Conservation (phyloP, 2,113 vertebrate genomes). For the Girardinichthys multiradiatus region DNA sequence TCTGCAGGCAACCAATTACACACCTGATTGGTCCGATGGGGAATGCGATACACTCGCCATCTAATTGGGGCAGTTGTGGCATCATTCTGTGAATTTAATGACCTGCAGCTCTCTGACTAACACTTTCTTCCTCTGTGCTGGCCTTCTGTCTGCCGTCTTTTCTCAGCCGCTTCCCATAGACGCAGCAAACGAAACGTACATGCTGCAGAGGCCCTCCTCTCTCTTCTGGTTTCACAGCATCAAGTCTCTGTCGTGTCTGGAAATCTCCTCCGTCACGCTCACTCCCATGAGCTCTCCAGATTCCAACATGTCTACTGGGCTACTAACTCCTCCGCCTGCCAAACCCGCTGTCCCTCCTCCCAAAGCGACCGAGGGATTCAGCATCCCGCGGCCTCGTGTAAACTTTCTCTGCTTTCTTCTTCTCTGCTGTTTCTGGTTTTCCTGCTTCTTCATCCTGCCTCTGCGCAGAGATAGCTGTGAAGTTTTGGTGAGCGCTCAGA, state of each 20-base stretch:
- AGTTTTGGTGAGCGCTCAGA: not conserved
- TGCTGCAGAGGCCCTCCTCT: slow-evolving; percentile 86
- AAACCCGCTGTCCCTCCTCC: slow-evolving; percentile 80
- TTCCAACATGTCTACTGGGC: slow-evolving; percentile 85
- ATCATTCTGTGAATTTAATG: slow-evolving; percentile 19
- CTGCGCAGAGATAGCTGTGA: not conserved
- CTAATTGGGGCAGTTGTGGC: slow-evolving; percentile 16
- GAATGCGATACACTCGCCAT: slow-evolving; percentile 14
- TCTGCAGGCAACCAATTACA: slow-evolving; percentile 50
- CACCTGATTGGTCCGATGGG: slow-evolving; percentile 60
- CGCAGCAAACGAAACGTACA: slow-evolving; percentile 83
- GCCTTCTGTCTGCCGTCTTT: slow-evolving; percentile 77
- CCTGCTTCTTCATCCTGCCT: slow-evolving; percentile 8
- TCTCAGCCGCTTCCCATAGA: slow-evolving; percentile 87
- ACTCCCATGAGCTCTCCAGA: slow-evolving; percentile 89
- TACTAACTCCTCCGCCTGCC: slow-evolving; percentile 87
- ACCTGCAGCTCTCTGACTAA: slow-evolving; percentile 32
- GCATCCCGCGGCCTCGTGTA: slow-evolving; percentile 88
- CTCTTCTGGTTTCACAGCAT: slow-evolving; percentile 89
- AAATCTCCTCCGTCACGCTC: slow-evolving; percentile 91
- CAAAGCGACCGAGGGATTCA: slow-evolving; percentile 82
- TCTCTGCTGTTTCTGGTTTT: slow-evolving; percentile 7
- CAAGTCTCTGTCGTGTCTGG: slow-evolving; percentile 88
- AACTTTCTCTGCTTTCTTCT: slow-evolving; percentile 59
- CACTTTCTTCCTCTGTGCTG: slow-evolving; percentile 22